Evolutionary conservation across 2,888 invertebrate species (phyloP).

Genomic region (Drosophila kanekoi): DNA sequence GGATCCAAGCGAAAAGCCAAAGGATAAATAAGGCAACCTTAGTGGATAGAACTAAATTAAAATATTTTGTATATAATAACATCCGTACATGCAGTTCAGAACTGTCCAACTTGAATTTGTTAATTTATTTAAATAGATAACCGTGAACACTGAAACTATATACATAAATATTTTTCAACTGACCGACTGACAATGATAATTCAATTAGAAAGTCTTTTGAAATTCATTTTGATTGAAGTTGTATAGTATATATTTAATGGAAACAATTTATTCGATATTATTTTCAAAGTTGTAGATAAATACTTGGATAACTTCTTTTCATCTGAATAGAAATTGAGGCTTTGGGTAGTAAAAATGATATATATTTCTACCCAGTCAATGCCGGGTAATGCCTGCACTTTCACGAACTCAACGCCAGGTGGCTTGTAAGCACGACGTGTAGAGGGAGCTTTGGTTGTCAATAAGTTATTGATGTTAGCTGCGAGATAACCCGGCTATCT

Average conservation of each 20-base stretch:
- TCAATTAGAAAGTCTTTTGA: too few relatives aligned
- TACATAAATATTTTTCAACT: not conserved
- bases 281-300: too few relatives aligned
- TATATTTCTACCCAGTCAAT: too few relatives aligned
- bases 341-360: too few relatives aligned
- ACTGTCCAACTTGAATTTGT: slow-evolving; percentile 40
- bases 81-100: slow-evolving; percentile 31
- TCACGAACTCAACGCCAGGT: not conserved
- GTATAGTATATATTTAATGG: too few relatives aligned
- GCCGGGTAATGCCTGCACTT: not conserved
- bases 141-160: not conserved
- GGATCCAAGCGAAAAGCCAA: slow-evolving; percentile 52
- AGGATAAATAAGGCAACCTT: slow-evolving; percentile 20
- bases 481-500: not conserved
- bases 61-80: slow-evolving; percentile 36
- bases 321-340: too few relatives aligned
- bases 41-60: not conserved
- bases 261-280: too few relatives aligned
- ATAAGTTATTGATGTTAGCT: not conserved
- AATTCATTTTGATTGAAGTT: too few relatives aligned
- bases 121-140: slow-evolving; percentile 53
- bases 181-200: not conserved
- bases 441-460: slow-evolving; percentile 17
- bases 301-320: too few relatives aligned
- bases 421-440: not conserved